Base-by-base conservation (phyloP, 1,140 invertebrate genomes). In the Pseudomyrmex concolor region DNA sequence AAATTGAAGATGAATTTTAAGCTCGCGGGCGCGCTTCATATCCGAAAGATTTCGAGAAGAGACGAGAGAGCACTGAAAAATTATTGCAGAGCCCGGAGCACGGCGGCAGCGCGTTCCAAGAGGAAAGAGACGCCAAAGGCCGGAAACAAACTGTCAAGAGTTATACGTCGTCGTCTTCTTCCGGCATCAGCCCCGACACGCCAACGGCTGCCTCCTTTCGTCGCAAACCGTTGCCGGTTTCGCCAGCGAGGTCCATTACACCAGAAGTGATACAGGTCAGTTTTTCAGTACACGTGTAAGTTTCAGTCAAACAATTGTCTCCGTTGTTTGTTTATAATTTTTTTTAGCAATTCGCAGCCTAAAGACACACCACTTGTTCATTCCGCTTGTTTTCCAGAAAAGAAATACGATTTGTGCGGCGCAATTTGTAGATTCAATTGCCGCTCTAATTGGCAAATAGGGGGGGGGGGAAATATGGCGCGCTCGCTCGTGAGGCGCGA, bases 251-350 rank as follows among this genome's bases (percentile, higher is more conserved):
- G 62, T 88, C 88, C 73, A 85, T 68, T 64, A 91, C 90, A 25
- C 88, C 89, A 63, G 92, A 93, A 86, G 81, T 89, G 71, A 92
- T 88, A 87, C 92, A 93, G 91, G 92, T 93, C 72, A 73, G 86
- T 87, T 43, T 43, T 70, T 9, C 25, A 19, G 80, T 45, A 10
- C 19, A 45, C 17, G 13, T n/a, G 1, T 55, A 1, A 17, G 10
- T 1, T 54, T 51, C 22, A 2, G 2, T 51, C 50, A 13, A 51
- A 51, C 13, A 51, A 51, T 51, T 13, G 13, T 51, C 50, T 13
- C 50, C 34, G 34, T 34, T 34, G 34, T 34, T 34, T 34, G 2
- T 34, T 4, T 34, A 7, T 7, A 7, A 34, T 34, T 34, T 34
- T 25, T 25, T 34, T 34, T 34, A 34, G 34, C 34, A 34, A 34